Base-by-base conservation (phyloP, 2,888 invertebrate species). In the Luffia ferchaultella region DNA sequence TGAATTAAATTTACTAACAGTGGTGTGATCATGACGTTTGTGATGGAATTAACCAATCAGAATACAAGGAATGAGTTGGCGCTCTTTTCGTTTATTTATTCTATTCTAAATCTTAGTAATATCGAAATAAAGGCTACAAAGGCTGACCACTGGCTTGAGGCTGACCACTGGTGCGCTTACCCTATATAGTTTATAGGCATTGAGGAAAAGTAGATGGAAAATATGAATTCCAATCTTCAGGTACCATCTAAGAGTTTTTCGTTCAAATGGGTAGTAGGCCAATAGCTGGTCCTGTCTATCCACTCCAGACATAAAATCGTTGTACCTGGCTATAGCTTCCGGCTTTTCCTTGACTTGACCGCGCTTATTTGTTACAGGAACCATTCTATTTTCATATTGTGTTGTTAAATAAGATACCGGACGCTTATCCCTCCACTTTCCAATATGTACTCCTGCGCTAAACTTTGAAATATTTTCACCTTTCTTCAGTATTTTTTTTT, bases 391-490 rank as follows among this genome's bases (percentile, higher is more conserved):
- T 40, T 30, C 20, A 51, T 52, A 54, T 47, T 58, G 44, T 7
- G 54, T 55, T 12, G 57, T 50, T 7, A 58, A 56, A 49, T 58
- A 58, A 20, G 48, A 30, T 30, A 57, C 20, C 20, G 53, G 46
- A 9, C 53, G 49, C 52, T 55, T 52, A 52, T 58, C 49, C 41
- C 51, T 53, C 58, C 58, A 60, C 50, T 59, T 60, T 2, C 61
- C 59, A 16, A 61, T 51, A 48, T 60, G 59, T 15, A 62, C 56
- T 2, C 57, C 59, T 18, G 60, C 55, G 3, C 52, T 47, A 46
- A 56, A 60, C 1, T 51, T 18, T 49, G 50, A 60, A 45, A 51
- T 55, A 47, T 61, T 61, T 53, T 62, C 61, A 18, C 61, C 62
- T 55, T 60, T 62, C 50, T 55, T n/a, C n/a, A n/a, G n/a, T 54